phyloP scores from a whole-genome alignment of 2,888 invertebrate species.

The Chesias legatella region DNA sequence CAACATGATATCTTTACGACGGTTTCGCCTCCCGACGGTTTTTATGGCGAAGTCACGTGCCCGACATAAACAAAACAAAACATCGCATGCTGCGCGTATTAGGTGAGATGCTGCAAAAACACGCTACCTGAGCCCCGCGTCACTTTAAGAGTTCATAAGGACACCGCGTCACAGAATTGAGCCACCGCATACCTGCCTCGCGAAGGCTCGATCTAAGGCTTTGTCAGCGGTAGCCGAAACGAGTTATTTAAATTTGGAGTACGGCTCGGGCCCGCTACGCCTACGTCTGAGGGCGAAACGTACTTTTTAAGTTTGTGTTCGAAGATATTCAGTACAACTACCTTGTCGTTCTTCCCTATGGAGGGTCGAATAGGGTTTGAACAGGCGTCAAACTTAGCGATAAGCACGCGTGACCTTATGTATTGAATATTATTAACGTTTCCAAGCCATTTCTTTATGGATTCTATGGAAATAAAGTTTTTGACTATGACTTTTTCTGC shows the following conservation, averaged over 20 bases:
- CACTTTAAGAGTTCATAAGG: conserved; percentile 50
- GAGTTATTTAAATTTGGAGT: conserved; percentile 72
- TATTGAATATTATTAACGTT: too few relatives aligned
- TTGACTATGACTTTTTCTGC: too few relatives aligned
- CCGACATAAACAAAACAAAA: conserved; percentile 48
- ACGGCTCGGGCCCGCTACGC: conserved; percentile 51
- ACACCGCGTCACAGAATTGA: conserved; percentile 43
- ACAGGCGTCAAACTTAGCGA: too few relatives aligned
- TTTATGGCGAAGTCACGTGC: conserved; percentile 40
- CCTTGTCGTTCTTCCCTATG: too few relatives aligned
- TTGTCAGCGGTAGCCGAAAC: conserved; percentile 71
- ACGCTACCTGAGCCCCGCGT: conserved; percentile 64
- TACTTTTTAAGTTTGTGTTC: conserved; percentile 33
- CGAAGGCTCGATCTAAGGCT: conserved; percentile 51
- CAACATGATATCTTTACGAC: conserved; percentile 16
- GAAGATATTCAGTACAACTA: conserved; percentile 29
- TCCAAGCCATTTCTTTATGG: too few relatives aligned
- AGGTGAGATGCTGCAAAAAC: conserved; percentile 67
- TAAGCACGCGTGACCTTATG: too few relatives aligned
- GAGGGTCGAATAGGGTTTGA: too few relatives aligned
- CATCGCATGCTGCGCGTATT: conserved; percentile 42
- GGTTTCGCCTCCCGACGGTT: conserved; percentile 15
- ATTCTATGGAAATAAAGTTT: too few relatives aligned
- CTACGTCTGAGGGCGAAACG: conserved; percentile 41
- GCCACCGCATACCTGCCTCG: conserved; percentile 30